These are phyloP conservation scores for Nycticorax nycticorax DNA, from an alignment of 2,113 vertebrate species.

Conservation along the genomic window DNA sequence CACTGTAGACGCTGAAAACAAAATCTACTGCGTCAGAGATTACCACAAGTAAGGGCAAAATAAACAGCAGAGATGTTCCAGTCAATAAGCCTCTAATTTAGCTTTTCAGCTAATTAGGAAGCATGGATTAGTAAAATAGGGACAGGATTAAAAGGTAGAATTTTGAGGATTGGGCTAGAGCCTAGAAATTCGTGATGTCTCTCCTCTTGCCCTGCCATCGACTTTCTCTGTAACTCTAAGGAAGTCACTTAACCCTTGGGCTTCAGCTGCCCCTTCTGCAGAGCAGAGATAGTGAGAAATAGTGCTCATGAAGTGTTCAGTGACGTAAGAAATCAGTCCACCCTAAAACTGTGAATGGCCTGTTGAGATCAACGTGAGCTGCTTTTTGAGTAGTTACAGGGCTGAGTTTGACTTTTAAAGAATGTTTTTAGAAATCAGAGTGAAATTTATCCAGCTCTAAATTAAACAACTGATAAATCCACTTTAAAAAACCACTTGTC, in stretches of 20 bases:
- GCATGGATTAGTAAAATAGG: background rate
- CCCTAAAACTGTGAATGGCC: background rate
- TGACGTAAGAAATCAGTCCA: background rate
- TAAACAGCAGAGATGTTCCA: background rate
- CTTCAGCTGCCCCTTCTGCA: background rate
- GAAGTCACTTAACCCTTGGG: background rate
- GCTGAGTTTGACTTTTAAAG: background rate
- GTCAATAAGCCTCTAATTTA: background rate
- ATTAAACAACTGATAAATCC: background rate
- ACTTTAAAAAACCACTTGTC: background rate
- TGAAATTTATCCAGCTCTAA: background rate
- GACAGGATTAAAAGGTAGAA: background rate
- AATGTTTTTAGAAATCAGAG: background rate
- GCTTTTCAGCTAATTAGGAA: background rate
- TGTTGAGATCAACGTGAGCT: background rate
- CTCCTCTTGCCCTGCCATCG: background rate
- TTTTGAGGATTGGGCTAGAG: background rate
- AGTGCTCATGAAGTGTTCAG: background rate
- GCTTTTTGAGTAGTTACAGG: background rate
- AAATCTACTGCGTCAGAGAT: constrained; percentile 96
- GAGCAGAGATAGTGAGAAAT: background rate
- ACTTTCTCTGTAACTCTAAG: background rate
- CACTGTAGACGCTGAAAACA: constrained; percentile 94
- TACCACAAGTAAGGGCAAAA: constrained; percentile 88
- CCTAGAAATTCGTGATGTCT: background rate